These are phyloP conservation scores for Microctenopoma steveboyesi DNA, from an alignment of 2,797 vertebrate species.

Conservation along the genomic window DNA sequence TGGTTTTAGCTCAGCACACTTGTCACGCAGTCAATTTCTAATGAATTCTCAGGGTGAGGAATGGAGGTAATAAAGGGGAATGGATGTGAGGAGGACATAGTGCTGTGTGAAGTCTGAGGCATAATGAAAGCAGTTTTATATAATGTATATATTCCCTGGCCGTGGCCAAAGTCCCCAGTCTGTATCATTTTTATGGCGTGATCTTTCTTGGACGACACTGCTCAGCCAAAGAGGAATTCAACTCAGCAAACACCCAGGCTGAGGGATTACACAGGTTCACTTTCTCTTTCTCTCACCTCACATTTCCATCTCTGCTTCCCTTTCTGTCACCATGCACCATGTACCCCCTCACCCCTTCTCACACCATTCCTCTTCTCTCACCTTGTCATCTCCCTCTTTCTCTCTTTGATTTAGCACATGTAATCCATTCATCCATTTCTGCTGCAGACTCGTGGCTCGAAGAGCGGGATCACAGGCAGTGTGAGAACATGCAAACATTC, in stretches of 20 bases:
- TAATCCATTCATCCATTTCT: conserved; percentile 35
- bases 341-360: conserved; percentile 2
- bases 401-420: conserved; percentile 36
- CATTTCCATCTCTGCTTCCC: conserved; percentile 23
- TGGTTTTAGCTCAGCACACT: conserved; percentile 68
- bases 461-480: not conserved
- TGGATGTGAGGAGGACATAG: conserved; percentile 60
- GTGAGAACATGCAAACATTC: conserved; percentile 20
- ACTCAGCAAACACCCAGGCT: not conserved
- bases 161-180: conserved; percentile 53
- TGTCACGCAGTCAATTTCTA: conserved; percentile 72
- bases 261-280: conserved; percentile 34
- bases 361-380: conserved; percentile 27
- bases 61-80: conserved; percentile 72
- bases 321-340: not conserved
- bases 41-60: conserved; percentile 71
- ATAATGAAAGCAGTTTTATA: conserved; percentile 66
- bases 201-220: conserved; percentile 64
- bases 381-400: conserved; percentile 16
- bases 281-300: conserved; percentile 27
- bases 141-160: conserved; percentile 60
- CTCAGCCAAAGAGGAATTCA: conserved; percentile 34
- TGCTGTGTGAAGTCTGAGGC: conserved; percentile 46
- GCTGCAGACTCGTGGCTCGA: conserved; percentile 10
- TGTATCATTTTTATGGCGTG: conserved; percentile 76